phyloP scores from a whole-genome alignment of 37 sponge, comb jelly and placozoan species.

The Oopsacas minuta region DNA sequence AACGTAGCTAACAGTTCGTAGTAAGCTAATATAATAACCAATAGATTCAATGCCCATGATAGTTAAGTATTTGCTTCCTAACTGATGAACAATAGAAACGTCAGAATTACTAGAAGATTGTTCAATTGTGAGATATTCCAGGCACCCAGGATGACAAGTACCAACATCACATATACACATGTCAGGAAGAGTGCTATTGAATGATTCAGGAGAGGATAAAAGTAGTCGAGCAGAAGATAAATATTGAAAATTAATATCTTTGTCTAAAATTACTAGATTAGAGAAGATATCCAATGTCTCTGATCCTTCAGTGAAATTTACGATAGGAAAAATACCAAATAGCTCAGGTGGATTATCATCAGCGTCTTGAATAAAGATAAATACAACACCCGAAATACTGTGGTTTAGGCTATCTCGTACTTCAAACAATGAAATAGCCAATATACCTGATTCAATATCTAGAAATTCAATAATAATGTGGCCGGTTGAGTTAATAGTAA shows the following conservation, averaged over 20 bases:
- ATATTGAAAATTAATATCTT: not conserved
- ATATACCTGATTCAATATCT: not conserved
- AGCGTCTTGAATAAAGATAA: not conserved
- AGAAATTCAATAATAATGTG: not conserved
- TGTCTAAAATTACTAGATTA: not conserved
- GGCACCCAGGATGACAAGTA: not conserved
- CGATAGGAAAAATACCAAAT: not conserved
- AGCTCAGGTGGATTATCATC: not conserved
- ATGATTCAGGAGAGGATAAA: not conserved
- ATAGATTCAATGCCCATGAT: slow-evolving; percentile 32
- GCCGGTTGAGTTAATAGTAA: not conserved
- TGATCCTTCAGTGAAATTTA: not conserved
- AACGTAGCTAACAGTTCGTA: slow-evolving; percentile 28
- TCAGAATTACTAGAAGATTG: not conserved
- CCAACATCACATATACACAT: not conserved
- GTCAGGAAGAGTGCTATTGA: not conserved
- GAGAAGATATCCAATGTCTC: not conserved
- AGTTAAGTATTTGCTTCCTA: not conserved
- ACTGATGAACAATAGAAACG: not conserved
- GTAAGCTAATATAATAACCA: slow-evolving; percentile 17
- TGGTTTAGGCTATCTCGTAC: slow-evolving; percentile 1
- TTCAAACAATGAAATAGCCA: not conserved
- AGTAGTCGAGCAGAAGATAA: not conserved
- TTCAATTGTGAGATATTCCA: not conserved
- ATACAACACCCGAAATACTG: not conserved